Evolutionary conservation across 2,888 invertebrate species (phyloP).

Genomic region (Drosophila acutilabella): DNA sequence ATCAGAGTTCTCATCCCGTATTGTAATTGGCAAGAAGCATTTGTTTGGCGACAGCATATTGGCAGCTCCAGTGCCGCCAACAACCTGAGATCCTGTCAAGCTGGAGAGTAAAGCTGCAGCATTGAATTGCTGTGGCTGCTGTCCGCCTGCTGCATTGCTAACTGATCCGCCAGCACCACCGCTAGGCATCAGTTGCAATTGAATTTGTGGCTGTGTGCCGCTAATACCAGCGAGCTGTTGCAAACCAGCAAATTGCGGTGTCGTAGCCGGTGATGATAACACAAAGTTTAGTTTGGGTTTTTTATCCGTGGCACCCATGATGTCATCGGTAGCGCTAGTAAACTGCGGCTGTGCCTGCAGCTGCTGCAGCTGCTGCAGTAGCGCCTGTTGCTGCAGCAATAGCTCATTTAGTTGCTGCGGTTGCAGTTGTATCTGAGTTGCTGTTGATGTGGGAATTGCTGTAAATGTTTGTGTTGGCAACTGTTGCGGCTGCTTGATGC

Average conservation of each 20-base stretch:
- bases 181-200: conserved; percentile 59
- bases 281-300: conserved; percentile 85
- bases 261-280: conserved; percentile 75
- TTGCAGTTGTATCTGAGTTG: conserved; percentile 69
- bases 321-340: conserved; percentile 45
- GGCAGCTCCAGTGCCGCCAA: conserved; percentile 25
- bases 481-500: conserved; percentile 51
- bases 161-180: conserved; percentile 6
- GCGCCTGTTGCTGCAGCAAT: conserved; percentile 64
- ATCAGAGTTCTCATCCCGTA: conserved; percentile 84
- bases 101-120: conserved; percentile 64
- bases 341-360: conserved; percentile 57
- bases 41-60: conserved; percentile 83
- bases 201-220: conserved; percentile 65
- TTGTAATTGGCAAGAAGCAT: conserved; percentile 84
- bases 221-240: conserved; percentile 38
- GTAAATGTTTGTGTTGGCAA: conserved; percentile 57
- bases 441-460: conserved; percentile 42
- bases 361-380: conserved; percentile 69
- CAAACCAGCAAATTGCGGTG: conserved; percentile 43
- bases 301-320: conserved; percentile 70
- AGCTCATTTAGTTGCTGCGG: conserved; percentile 76
- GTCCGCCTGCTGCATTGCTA: conserved; percentile 20
- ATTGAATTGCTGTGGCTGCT: conserved; percentile 64
- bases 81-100: conserved; percentile 54